phyloP scores from a whole-genome alignment of 2,888 invertebrate genomes.

The Sericinus montela region DNA sequence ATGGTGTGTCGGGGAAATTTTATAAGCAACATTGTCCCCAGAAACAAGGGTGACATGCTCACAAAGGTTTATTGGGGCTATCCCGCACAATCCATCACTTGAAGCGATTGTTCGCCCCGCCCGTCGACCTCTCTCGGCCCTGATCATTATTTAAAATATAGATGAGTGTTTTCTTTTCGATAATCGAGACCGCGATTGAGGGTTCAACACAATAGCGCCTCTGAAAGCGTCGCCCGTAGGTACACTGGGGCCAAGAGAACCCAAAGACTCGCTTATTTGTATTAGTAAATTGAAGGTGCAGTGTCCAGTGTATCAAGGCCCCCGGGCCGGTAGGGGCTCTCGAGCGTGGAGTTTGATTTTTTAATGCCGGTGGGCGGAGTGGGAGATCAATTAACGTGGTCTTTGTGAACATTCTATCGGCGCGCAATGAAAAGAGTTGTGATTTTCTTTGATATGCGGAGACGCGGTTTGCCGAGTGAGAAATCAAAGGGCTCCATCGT shows the following conservation, averaged over 20 bases:
- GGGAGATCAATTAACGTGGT: slow-evolving; percentile 71
- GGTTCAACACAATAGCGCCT: slow-evolving; percentile 65
- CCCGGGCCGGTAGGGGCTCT: slow-evolving; percentile 32
- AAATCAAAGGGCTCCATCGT: slow-evolving; percentile 73
- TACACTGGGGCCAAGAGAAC: slow-evolving; percentile 49
- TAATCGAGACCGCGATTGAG: slow-evolving; percentile 75
- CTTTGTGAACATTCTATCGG: slow-evolving; percentile 74
- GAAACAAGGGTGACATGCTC: slow-evolving; percentile 48
- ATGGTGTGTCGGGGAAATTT: slow-evolving; percentile 23
- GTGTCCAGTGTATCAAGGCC: slow-evolving; percentile 60
- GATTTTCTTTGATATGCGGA: slow-evolving; percentile 76
- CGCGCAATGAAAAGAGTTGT: slow-evolving; percentile 78
- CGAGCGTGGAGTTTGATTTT: slow-evolving; percentile 33
- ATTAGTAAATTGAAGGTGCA: slow-evolving; percentile 73
- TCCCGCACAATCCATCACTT: slow-evolving; percentile 66
- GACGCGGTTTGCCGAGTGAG: slow-evolving; percentile 77
- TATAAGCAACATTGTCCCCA: slow-evolving; percentile 21
- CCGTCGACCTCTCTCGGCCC: slow-evolving; percentile 39
- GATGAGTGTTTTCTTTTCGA: slow-evolving; percentile 79
- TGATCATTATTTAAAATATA: slow-evolving; percentile 80
- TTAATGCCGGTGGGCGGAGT: slow-evolving; percentile 47
- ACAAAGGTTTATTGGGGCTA: slow-evolving; percentile 61
- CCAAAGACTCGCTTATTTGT: slow-evolving; percentile 64
- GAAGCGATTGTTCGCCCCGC: slow-evolving; percentile 50
- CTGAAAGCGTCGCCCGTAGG: slow-evolving; percentile 62